Evolutionary conservation across 1,140 invertebrate genomes (phyloP).

Genomic region (Platorchestia sp.): DNA sequence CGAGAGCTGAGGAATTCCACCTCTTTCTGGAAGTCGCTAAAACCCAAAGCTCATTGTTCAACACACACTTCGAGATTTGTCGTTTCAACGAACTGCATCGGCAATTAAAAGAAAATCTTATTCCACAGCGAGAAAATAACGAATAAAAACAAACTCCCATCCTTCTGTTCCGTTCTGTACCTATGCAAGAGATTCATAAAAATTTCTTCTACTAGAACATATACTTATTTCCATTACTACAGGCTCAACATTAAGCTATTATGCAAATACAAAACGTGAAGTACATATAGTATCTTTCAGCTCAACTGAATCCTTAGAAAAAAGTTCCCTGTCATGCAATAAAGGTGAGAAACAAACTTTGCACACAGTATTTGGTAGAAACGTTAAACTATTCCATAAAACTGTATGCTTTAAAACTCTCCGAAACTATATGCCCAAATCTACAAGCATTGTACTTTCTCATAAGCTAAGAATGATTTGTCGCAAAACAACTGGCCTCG

Average conservation of each 20-base stretch:
- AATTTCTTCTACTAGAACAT: neutral
- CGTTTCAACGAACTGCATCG: neutral
- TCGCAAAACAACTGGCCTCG: neutral
- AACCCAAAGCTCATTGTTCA: no score
- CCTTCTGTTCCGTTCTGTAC: neutral
- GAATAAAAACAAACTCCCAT: neutral
- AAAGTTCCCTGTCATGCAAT: neutral
- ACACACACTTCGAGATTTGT: neutral
- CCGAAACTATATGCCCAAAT: neutral
- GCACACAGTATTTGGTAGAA: neutral
- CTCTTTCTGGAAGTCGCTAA: no score
- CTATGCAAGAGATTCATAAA: neutral
- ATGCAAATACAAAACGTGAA: neutral
- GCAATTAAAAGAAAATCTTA: neutral
- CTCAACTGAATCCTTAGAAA: neutral
- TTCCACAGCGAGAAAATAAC: neutral
- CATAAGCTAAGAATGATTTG: conserved; percentile 1
- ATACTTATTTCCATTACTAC: neutral
- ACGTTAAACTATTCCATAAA: neutral
- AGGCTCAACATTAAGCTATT: no score
- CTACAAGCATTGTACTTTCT: neutral
- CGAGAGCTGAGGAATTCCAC: neutral
- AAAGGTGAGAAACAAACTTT: neutral
- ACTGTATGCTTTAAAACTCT: neutral
- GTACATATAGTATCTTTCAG: neutral